Conservation (phyloP, 2,113 vertebrate genomes). For the Fregetta grallaria region DNA sequence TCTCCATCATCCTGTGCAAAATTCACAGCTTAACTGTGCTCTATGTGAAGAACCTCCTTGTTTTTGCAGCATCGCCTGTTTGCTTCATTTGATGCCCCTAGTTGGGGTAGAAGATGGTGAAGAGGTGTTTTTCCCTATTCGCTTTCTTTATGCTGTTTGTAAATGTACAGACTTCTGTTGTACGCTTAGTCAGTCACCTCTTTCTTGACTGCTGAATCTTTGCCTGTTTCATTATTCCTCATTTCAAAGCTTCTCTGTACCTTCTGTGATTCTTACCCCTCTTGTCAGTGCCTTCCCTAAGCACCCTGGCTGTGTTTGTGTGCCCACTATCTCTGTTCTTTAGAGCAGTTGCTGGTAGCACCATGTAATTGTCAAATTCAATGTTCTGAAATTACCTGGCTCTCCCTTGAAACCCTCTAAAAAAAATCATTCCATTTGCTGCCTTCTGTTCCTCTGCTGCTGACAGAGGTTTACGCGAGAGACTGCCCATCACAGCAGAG, state of each 20-base stretch:
- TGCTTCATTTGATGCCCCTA: not conserved
- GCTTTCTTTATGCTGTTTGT: not conserved
- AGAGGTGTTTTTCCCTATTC: not conserved
- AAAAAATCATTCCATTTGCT: not conserved
- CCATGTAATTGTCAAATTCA: not conserved
- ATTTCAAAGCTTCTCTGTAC: not conserved
- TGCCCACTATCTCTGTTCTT: not conserved
- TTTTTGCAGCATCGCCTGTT: not conserved
- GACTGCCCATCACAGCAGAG: not conserved
- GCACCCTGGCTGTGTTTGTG: not conserved
- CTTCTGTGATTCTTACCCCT: not conserved
- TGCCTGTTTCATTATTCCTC: not conserved
- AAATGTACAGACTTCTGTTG: not conserved
- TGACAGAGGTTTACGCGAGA: not conserved
- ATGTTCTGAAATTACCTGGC: constrained; percentile 19
- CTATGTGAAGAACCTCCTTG: not conserved
- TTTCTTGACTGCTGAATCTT: not conserved
- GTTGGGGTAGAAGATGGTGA: not conserved
- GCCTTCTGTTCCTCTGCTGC: not conserved
- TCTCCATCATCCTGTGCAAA: not conserved
- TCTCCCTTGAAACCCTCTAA: constrained; percentile 2
- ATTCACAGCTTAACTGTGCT: not conserved
- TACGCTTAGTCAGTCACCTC: not conserved
- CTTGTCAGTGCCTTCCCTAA: not conserved
- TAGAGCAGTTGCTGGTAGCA: not conserved